These are phyloP conservation scores for Xenopus petersii DNA, from an alignment of 2,797 vertebrate species.

Conservation along the genomic window DNA sequence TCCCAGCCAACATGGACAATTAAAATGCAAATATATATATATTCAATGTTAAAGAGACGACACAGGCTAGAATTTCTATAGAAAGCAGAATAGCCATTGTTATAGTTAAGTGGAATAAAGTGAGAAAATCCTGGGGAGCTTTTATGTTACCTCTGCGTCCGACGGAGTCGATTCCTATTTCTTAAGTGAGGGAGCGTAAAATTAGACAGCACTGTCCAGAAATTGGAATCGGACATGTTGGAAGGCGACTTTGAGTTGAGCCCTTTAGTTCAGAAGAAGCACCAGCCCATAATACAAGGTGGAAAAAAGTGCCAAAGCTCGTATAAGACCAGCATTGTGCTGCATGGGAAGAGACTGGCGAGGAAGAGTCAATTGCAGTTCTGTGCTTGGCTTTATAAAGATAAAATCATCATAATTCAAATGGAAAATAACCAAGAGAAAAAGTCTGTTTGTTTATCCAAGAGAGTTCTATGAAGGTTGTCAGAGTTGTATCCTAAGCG, in stretches of 20 bases:
- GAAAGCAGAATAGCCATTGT: neutral
- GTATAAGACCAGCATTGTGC: neutral
- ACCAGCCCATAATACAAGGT: constrained; percentile 2
- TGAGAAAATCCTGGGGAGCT: neutral
- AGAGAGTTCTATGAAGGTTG: constrained; percentile 49
- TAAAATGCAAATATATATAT: neutral
- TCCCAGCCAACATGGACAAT: too few relatives aligned
- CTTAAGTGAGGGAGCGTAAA: constrained; percentile 87
- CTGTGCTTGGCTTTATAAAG: constrained; percentile 52
- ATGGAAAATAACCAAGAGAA: neutral
- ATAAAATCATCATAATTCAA: neutral
- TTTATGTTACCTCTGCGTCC: constrained; percentile 84
- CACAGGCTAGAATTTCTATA: neutral
- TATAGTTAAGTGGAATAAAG: neutral
- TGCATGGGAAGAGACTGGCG: neutral
- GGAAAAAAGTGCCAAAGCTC: neutral
- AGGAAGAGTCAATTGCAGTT: constrained; percentile 38
- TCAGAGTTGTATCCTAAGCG: constrained; percentile 44
- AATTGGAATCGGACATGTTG: constrained; percentile 79
- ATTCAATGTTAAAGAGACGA: neutral
- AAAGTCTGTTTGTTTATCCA: constrained; percentile 58
- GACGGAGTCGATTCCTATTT: constrained; percentile 77
- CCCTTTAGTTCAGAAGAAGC: constrained; percentile 9
- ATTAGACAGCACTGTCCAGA: constrained; percentile 86
- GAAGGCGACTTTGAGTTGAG: neutral